Conservation (phyloP, 2,888 invertebrate species). For the Leucozona laternaria region DNA sequence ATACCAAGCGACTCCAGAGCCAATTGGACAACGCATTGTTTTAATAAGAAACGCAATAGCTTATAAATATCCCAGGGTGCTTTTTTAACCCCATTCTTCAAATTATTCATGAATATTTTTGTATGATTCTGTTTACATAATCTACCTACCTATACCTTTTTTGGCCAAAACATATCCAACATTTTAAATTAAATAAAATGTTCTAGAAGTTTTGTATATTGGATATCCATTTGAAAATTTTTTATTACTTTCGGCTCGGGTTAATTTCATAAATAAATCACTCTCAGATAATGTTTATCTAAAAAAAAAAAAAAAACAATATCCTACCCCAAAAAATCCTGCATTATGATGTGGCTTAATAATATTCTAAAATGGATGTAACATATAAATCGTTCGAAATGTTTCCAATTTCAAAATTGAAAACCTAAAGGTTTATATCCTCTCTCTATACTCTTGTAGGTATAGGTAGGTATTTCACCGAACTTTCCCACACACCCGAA, state of each 20-base stretch:
- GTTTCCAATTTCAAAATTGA: conserved; percentile 42
- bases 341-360: background rate
- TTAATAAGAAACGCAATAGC: no score
- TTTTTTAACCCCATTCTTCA: no score
- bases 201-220: background rate
- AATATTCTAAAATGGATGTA: conserved; percentile 9
- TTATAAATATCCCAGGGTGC: no score
- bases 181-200: background rate
- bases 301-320: background rate
- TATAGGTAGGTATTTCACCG: background rate
- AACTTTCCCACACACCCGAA: background rate
- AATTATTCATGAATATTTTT: no score
- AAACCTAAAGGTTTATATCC: conserved; percentile 35
- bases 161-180: background rate
- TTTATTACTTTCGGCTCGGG: background rate
- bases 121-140: no score
- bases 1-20: no score
- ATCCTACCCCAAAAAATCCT: background rate
- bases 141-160: no score
- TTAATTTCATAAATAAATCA: conserved; percentile 4
- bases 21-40: no score
- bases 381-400: conserved; percentile 20
- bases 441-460: background rate
- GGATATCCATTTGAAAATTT: background rate
- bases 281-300: background rate